A percentile compares a stretch with the other conserved stretches of the same genome.
Conservation (phyloP, 1,140 invertebrate species). For the Epicauta chinensis region DNA sequence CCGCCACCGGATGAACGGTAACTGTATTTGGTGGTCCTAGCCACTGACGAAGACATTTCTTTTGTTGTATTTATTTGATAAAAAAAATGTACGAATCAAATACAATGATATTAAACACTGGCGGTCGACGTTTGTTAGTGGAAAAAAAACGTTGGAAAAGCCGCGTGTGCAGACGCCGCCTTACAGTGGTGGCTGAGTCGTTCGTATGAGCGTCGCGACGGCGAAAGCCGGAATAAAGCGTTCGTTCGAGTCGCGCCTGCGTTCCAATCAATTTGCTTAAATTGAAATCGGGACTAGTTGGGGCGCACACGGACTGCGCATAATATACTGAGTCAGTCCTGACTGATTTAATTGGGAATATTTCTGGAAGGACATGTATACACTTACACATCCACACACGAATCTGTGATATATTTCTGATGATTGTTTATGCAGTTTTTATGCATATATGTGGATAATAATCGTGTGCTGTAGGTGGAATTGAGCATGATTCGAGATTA, state of each 20-base stretch:
- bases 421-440: slow-evolving; percentile 21
- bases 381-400: neutral
- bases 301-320: slow-evolving; percentile 22
- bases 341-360: slow-evolving; percentile 8
- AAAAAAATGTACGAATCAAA: neutral
- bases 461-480: neutral
- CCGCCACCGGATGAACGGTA: slow-evolving; percentile 72
- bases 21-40: slow-evolving; percentile 82
- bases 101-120: slow-evolving; percentile 33
- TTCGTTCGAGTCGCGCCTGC: slow-evolving; percentile 14
- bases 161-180: slow-evolving; percentile 40
- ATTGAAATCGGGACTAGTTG: neutral
- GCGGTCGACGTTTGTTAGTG: slow-evolving; percentile 38
- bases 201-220: slow-evolving; percentile 44
- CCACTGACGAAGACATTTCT: slow-evolving; percentile 62
- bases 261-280: slow-evolving; percentile 2
- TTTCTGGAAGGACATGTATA: slow-evolving; percentile 29
- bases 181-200: slow-evolving; percentile 41
- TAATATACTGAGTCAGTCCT: slow-evolving; percentile 19
- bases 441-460: slow-evolving; percentile 2
- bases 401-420: slow-evolving; percentile 23
- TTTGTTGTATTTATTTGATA: neutral
- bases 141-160: slow-evolving; percentile 22
- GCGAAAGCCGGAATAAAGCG: slow-evolving; percentile 31
- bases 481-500: too few relatives aligned